These are phyloP conservation scores for Sapajus apella DNA, from an alignment of 2,113 vertebrate genomes.

Conservation along the genomic window DNA sequence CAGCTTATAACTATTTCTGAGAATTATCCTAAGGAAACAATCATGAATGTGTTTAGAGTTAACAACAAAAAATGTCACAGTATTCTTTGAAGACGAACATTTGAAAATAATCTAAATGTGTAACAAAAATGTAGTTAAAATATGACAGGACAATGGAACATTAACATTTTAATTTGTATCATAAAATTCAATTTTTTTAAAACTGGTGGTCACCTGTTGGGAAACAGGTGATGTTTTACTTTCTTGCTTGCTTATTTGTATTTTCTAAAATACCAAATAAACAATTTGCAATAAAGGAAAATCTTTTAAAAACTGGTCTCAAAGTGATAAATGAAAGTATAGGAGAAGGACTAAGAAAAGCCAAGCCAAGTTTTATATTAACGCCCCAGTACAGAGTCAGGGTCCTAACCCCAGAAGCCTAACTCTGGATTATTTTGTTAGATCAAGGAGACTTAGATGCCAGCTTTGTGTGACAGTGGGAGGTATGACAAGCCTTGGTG, in stretches of 20 bases:
- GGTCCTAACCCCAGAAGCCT: not conserved
- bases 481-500: not conserved
- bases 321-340: not conserved
- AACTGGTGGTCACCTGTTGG: not conserved
- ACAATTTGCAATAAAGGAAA: not conserved
- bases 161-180: not conserved
- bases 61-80: not conserved
- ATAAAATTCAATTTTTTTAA: slow-evolving; percentile 15
- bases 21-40: not conserved
- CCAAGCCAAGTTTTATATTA: not conserved
- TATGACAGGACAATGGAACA: not conserved
- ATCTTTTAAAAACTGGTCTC: not conserved
- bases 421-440: not conserved
- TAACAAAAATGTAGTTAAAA: not conserved
- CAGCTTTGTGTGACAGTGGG: not conserved
- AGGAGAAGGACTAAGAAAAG: not conserved
- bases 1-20: not conserved
- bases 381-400: not conserved
- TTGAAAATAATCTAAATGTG: not conserved
- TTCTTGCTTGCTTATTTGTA: not conserved
- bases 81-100: not conserved
- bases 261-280: slow-evolving; percentile 1
- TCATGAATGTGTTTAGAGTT: not conserved
- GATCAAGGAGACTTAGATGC: not conserved
- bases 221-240: not conserved